Evolutionary conservation across 2,113 vertebrate species (phyloP), one percentile per base, ranked within the genome.

Genomic region (Mola mola): DNA sequence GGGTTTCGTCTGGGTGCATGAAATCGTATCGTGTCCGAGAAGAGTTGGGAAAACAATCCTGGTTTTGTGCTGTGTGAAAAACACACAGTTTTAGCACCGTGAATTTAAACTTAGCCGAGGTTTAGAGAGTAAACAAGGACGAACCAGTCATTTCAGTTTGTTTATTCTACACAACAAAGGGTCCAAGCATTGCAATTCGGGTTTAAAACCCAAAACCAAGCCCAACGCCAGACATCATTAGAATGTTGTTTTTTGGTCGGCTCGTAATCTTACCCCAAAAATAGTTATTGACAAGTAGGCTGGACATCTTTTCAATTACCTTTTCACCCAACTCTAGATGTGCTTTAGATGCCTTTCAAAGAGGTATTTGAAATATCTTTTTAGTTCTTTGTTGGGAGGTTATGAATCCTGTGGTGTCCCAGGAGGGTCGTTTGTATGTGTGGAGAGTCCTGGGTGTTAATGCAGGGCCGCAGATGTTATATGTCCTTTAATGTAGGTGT

Each of bases 401-500:
- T n/a, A 41, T 51, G 17, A 0, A 16, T 57, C 1, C 1, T 2
- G 2, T 4, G 9, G 12, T 20, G 40, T 61, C 71, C 67, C 60
- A 10, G n/a, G 43, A 8, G 55, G 47, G 59, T 29, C 20, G 11
- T 29, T 25, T 42, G 40, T 56, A 42, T 20, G 36, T 43, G 21
- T 28, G 31, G 4, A 48, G 58, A 66, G 48, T 1, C 5, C 10
- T 3, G 38, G 20, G 72, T 77, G 75, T 63, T 66, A 59, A 72
- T 58, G 47, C 53, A 28, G 38, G 55, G 73, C 48, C 6, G 31
- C 69, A 65, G 62, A 67, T 84, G 68, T 71, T 55, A 59, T 55
- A 33, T 79, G 72, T 55, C 64, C 40, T 62, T 55, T 76, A 43
- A 61, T 57, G 38, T 36, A 79, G 68, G 78, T 81, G 66, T 69